Evolutionary conservation across 2,113 vertebrate genomes (phyloP).

Genomic region (Bolborhynchus lineola): DNA sequence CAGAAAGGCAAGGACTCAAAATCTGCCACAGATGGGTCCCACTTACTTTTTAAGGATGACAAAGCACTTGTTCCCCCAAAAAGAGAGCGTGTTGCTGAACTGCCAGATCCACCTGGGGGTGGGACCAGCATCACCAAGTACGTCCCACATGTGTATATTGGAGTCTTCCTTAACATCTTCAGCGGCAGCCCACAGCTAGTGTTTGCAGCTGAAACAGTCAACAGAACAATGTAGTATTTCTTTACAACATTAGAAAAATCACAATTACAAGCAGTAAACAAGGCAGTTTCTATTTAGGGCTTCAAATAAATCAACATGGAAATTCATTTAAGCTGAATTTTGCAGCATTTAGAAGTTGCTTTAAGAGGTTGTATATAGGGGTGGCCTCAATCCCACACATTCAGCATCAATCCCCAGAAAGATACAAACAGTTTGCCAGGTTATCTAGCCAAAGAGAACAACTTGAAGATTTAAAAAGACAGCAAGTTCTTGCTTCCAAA

Average conservation of each 20-base stretch:
- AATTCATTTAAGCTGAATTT: background rate
- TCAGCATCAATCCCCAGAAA: background rate
- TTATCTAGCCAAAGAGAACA: background rate
- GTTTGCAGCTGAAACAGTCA: conserved; percentile 80
- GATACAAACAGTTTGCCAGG: background rate
- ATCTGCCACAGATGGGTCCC: accelerated
- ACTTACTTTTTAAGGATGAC: conserved; percentile 95
- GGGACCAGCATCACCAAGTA: conserved; percentile 96
- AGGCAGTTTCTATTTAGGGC: background rate
- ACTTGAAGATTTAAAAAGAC: background rate
- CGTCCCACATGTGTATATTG: conserved; percentile 94
- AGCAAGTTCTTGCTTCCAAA: background rate
- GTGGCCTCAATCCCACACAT: background rate
- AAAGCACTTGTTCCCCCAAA: conserved; percentile 94
- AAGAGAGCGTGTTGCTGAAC: conserved; percentile 94
- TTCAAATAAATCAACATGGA: background rate
- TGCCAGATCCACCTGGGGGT: conserved; percentile 92
- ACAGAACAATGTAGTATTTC: background rate
- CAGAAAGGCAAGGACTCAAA: background rate
- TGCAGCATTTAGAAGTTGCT: background rate
- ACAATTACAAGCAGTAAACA: background rate
- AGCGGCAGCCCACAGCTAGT: conserved; percentile 96
- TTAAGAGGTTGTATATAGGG: background rate
- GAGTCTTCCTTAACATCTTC: conserved; percentile 91
- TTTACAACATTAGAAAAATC: background rate